phyloP scores from a whole-genome alignment of 2,888 invertebrate genomes.

The Agrotis segetum region DNA sequence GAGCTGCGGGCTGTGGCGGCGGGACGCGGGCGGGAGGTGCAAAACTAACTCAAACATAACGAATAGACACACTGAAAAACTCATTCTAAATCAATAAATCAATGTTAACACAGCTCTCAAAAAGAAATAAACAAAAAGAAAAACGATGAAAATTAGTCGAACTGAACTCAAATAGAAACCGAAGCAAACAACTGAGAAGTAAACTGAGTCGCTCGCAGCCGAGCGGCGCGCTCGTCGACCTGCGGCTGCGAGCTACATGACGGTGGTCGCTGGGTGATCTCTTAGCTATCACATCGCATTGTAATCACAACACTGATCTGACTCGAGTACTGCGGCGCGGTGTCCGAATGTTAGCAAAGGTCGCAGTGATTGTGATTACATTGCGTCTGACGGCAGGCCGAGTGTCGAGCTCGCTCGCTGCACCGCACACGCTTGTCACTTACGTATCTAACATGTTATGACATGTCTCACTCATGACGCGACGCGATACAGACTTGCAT shows the following conservation, averaged over 20 bases:
- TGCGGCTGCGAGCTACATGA: slow-evolving; percentile 74
- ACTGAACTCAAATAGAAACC: slow-evolving; percentile 69
- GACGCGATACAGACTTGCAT: too few relatives aligned
- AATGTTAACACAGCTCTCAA: slow-evolving; percentile 72
- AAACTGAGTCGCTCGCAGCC: slow-evolving; percentile 73
- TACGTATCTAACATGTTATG: too few relatives aligned
- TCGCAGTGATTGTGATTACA: slow-evolving; percentile 41
- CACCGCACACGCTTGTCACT: too few relatives aligned
- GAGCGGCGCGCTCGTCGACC: not conserved
- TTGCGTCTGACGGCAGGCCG: slow-evolving; percentile 1
- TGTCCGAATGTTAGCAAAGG: too few relatives aligned
- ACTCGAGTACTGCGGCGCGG: too few relatives aligned
- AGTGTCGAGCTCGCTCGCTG: too few relatives aligned
- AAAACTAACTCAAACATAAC: slow-evolving; percentile 79
- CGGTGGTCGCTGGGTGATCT: slow-evolving; percentile 75
- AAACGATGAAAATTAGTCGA: slow-evolving; percentile 68
- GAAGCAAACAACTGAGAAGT: slow-evolving; percentile 63
- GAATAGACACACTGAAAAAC: slow-evolving; percentile 76
- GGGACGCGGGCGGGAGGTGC: slow-evolving; percentile 74
- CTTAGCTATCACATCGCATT: slow-evolving; percentile 28
- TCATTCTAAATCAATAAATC: slow-evolving; percentile 72
- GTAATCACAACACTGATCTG: slow-evolving; percentile 34
- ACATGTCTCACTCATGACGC: too few relatives aligned
- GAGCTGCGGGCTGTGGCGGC: too few relatives aligned
- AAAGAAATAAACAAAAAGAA: slow-evolving; percentile 64